A percentile compares a stretch with the other conserved stretches of the same genome.
Conservation (phyloP, 1,140 invertebrate genomes). For the Drosophila mojavensis region DNA sequence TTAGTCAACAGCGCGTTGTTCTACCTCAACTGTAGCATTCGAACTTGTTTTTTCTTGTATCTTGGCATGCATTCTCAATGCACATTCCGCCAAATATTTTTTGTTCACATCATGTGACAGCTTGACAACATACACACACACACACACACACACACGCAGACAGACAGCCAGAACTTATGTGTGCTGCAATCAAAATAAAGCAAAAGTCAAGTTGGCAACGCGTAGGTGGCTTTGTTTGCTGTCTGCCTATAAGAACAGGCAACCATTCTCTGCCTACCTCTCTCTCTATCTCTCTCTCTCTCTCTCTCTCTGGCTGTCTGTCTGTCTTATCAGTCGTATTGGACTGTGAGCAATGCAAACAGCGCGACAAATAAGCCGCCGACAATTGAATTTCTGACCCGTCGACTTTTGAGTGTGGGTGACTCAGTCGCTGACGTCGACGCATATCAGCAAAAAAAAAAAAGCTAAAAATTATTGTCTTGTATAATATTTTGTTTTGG, state of each 20-base stretch:
- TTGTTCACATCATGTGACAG: constrained; percentile 47
- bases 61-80: constrained; percentile 37
- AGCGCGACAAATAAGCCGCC: constrained; percentile 26
- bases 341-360: constrained; percentile 11
- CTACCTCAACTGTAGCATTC: background rate
- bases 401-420: constrained; percentile 14
- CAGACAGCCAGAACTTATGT: background rate
- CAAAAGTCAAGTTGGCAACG: constrained; percentile 36
- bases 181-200: constrained; percentile 39
- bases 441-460: constrained; percentile 20
- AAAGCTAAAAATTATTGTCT: background rate
- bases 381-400: constrained; percentile 35
- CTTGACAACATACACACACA: constrained; percentile 20
- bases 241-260: constrained; percentile 2
- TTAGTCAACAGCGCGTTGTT: background rate
- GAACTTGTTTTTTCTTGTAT: constrained; percentile 4
- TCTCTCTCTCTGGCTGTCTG: background rate
- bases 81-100: constrained; percentile 52
- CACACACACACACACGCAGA: background rate
- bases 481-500: constrained; percentile 11
- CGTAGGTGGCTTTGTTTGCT: constrained; percentile 35
- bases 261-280: background rate
- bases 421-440: constrained; percentile 35
- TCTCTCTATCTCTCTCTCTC: background rate
- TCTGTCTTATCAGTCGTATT: constrained; percentile 21